Percentiles rank a stretch among this genome's conserved stretches.
Evolutionary conservation across 2,797 vertebrate species (phyloP).

Genomic region (Ptychobarbus kaznakovi): DNA sequence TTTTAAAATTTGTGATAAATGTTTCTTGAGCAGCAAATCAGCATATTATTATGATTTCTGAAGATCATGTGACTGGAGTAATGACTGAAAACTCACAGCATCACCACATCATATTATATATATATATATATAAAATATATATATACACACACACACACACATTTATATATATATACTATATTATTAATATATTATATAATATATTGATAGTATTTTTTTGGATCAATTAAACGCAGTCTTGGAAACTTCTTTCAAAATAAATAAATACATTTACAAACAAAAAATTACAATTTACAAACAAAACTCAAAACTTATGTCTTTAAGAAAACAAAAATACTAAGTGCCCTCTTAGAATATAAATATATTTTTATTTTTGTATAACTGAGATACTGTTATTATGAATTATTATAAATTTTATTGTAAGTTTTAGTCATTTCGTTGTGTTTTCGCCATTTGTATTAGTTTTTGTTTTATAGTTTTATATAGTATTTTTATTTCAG

Average conservation of each 20-base stretch:
- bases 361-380: not conserved
- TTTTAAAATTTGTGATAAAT: not conserved
- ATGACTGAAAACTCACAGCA: not conserved
- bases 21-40: not conserved
- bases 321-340: not conserved
- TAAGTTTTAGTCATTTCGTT: not conserved
- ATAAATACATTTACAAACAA: fast-evolving
- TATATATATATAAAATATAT: no score
- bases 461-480: not conserved
- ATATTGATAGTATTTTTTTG: not conserved
- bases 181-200: no score
- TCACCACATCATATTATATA: not conserved
- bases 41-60: not conserved
- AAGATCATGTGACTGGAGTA: not conserved
- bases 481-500: not conserved
- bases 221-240: not conserved
- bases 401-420: not conserved
- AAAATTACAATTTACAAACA: no score
- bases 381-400: not conserved
- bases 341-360: not conserved
- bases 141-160: no score
- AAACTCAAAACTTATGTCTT: not conserved
- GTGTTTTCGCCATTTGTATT: not conserved
- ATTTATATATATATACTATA: no score
- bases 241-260: not conserved